Percentiles rank a stretch among this genome's conserved stretches.
phyloP scores from a whole-genome alignment of 2,113 vertebrate species.

The Eudorcas thomsonii region DNA sequence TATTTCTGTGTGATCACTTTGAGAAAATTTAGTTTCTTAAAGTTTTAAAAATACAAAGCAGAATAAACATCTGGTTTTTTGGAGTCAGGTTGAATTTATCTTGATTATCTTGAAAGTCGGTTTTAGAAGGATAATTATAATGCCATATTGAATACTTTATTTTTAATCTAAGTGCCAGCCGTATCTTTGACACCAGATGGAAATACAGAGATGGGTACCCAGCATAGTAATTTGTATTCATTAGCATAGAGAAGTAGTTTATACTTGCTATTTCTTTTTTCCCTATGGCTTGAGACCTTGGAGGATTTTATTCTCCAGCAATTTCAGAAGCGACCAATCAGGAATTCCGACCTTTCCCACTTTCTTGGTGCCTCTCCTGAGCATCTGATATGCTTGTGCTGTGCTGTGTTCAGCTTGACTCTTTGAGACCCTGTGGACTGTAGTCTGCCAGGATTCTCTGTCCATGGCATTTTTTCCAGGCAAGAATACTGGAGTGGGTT shows the following conservation, averaged over 20 bases:
- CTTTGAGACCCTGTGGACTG: not conserved
- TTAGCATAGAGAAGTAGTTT: not conserved
- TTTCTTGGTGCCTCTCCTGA: not conserved
- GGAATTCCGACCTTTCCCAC: not conserved
- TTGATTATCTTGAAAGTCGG: conserved; percentile 31
- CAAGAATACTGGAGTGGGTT: not conserved
- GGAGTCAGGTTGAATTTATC: conserved; percentile 11
- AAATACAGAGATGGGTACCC: not conserved
- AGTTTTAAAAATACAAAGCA: conserved; percentile 27
- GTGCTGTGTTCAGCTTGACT: not conserved
- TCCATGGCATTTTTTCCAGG: not conserved
- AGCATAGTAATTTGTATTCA: conserved; percentile 38
- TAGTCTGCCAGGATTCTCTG: not conserved
- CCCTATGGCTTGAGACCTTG: not conserved
- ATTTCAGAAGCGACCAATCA: not conserved
- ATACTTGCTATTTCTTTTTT: conserved; percentile 11
- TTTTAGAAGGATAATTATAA: conserved; percentile 46
- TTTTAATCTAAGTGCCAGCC: conserved; percentile 49
- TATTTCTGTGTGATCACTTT: not conserved
- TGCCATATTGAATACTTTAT: conserved; percentile 50
- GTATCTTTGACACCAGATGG: conserved; percentile 34
- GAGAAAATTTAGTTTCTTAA: conserved; percentile 18
- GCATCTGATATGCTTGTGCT: not conserved
- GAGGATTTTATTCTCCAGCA: conserved; percentile 3
- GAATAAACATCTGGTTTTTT: conserved; percentile 33